Evolutionary conservation across 2,797 vertebrate species (phyloP).

Genomic region (Champsocephalus gunnari): DNA sequence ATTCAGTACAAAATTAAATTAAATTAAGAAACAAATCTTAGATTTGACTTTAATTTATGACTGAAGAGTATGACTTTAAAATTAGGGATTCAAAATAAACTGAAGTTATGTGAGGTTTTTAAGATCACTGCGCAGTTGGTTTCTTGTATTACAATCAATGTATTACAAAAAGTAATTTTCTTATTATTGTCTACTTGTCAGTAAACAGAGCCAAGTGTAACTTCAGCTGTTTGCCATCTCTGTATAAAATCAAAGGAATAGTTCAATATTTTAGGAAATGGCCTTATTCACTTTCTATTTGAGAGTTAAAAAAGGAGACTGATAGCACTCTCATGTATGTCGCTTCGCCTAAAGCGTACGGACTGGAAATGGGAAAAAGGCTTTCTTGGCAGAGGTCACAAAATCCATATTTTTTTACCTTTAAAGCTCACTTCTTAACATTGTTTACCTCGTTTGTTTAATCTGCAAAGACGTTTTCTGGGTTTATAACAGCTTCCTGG

Average conservation of each 20-base stretch:
- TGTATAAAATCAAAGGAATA: constrained; percentile 6
- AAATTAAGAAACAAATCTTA: no score
- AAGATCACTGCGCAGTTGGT: background rate
- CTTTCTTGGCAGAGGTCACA: background rate
- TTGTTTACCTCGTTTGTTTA: background rate
- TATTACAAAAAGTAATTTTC: background rate
- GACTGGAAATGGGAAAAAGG: background rate
- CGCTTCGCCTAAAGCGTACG: background rate
- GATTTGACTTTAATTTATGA: background rate
- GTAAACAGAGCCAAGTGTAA: constrained; percentile 2
- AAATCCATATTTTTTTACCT: background rate
- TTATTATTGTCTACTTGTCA: background rate
- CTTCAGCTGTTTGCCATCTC: constrained; percentile 3
- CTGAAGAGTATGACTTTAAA: constrained; percentile 6
- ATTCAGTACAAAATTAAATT: no score
- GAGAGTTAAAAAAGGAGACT: background rate
- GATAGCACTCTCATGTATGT: background rate
- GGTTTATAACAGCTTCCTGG: background rate
- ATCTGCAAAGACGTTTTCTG: background rate
- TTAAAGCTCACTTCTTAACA: background rate
- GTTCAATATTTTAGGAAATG: constrained; percentile 9
- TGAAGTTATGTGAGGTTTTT: background rate
- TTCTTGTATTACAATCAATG: background rate
- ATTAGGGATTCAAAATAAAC: background rate
- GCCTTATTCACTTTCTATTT: background rate